Percentiles rank a stretch among this genome's conserved stretches.
These are phyloP conservation scores for Pseudomugil gertrudae DNA, from an alignment of 2,797 vertebrate genomes.

Conservation along the genomic window DNA sequence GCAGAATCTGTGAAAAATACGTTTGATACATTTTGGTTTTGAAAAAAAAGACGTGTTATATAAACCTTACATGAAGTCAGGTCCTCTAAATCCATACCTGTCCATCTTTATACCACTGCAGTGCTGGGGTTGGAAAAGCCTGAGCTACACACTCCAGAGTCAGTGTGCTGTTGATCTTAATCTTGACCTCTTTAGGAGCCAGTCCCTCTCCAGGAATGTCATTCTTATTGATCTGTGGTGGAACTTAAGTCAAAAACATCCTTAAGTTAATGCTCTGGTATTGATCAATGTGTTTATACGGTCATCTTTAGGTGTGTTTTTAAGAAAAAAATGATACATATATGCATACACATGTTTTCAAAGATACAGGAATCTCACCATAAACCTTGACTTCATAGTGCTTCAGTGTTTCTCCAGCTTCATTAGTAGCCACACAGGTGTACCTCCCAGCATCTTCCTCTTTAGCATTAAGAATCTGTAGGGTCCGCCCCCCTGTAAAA, in stretches of 20 bases:
- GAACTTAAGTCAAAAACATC: constrained; percentile 80
- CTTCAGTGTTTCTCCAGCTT: constrained; percentile 92
- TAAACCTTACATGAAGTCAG: background rate
- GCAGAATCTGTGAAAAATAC: constrained; percentile 82
- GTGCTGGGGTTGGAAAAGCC: constrained; percentile 86
- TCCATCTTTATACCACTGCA: constrained; percentile 97
- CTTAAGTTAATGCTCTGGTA: background rate
- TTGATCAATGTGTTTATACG: background rate
- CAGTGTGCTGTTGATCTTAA: constrained; percentile 91
- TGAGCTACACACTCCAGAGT: constrained; percentile 92
- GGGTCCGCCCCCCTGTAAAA: constrained; percentile 88
- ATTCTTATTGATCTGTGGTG: constrained; percentile 92
- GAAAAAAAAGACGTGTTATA: too few relatives aligned
- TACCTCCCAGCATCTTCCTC: constrained; percentile 90
- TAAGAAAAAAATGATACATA: background rate
- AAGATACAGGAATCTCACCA: constrained; percentile 80
- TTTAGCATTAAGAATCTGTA: constrained; percentile 93
- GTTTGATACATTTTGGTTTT: too few relatives aligned
- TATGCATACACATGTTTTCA: background rate
- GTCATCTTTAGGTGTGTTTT: background rate
- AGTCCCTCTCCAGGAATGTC: constrained; percentile 84
- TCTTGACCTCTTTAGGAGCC: constrained; percentile 92
- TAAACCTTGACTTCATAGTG: constrained; percentile 95
- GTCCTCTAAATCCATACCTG: constrained; percentile 80
- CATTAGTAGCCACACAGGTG: constrained; percentile 93